Percentiles rank a stretch among this genome's conserved stretches.
Evolutionary conservation across 2,888 invertebrate genomes (phyloP).

Genomic region (Strigamia crassipes): DNA sequence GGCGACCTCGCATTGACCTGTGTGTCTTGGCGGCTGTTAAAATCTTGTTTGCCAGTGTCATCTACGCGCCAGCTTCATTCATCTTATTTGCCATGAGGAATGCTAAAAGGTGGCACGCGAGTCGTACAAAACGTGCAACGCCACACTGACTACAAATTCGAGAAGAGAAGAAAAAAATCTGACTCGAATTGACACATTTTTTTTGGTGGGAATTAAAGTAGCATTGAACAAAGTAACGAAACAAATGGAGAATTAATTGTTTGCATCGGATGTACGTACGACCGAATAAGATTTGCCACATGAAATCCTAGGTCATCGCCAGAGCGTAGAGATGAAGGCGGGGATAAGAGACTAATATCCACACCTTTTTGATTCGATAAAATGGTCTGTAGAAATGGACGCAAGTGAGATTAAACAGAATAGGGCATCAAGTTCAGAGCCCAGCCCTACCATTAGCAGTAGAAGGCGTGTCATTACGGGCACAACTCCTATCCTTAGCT

Average conservation of each 20-base stretch:
- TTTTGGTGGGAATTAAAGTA: background rate
- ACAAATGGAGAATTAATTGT: background rate
- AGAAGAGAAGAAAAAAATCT: background rate
- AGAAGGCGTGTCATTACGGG: constrained; percentile 31
- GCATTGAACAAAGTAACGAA: background rate
- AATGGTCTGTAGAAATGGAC: constrained; percentile 14
- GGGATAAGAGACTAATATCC: constrained; percentile 26
- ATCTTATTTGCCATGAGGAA: constrained; percentile 6
- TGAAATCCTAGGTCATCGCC: constrained; percentile 1
- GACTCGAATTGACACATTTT: background rate
- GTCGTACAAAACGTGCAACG: background rate
- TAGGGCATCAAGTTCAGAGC: constrained; percentile 1
- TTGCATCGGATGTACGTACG: background rate
- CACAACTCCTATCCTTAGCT: constrained; percentile 29
- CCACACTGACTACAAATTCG: background rate
- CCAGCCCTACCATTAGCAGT: constrained; percentile 18
- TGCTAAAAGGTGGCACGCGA: constrained; percentile 29
- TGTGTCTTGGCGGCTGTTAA: constrained; percentile 40
- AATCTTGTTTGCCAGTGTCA: constrained; percentile 40
- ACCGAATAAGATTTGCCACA: constrained; percentile 1
- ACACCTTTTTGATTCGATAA: constrained; percentile 29
- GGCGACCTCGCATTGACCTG: constrained; percentile 33
- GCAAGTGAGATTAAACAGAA: constrained; percentile 4
- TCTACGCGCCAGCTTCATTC: constrained; percentile 35
- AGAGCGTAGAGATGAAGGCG: constrained; percentile 31